Evolutionary conservation across 2,888 invertebrate genomes (phyloP).

Genomic region (Nipponacmea schrenckii): DNA sequence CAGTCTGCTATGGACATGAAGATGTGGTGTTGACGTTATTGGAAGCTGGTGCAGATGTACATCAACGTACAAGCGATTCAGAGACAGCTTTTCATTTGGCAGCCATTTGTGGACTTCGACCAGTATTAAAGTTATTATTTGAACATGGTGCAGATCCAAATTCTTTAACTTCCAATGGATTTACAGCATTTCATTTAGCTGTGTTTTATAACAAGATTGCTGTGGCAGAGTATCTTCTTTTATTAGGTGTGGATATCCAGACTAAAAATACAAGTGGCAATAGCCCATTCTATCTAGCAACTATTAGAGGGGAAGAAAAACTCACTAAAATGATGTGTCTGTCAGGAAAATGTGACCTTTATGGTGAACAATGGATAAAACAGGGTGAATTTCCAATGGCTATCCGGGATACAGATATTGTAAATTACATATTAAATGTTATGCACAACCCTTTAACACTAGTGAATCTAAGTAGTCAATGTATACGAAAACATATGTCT

Average conservation of each 20-base stretch:
- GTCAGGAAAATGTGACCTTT: conserved; percentile 47
- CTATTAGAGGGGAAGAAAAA: conserved; percentile 40
- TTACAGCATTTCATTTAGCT: conserved; percentile 54
- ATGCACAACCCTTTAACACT: conserved; percentile 37
- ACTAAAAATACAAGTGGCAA: conserved; percentile 40
- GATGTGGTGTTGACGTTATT: conserved; percentile 48
- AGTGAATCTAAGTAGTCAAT: conserved; percentile 34
- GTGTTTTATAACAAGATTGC: conserved; percentile 53
- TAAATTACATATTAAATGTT: conserved; percentile 32
- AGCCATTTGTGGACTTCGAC: conserved; percentile 45
- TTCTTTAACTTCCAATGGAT: conserved; percentile 45
- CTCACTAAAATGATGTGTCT: conserved; percentile 45
- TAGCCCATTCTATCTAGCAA: conserved; percentile 49
- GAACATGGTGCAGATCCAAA: conserved; percentile 41
- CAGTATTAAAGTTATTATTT: conserved; percentile 45
- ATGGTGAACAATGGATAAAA: conserved; percentile 44
- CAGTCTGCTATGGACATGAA: conserved; percentile 55
- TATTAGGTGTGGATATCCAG: conserved; percentile 49
- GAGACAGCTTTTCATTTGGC: conserved; percentile 60
- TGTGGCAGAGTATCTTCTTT: conserved; percentile 48
- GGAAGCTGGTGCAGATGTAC: conserved; percentile 43
- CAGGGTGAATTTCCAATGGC: conserved; percentile 36
- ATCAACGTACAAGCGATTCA: conserved; percentile 40
- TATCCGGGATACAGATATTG: conserved; percentile 24
- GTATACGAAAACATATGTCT: conserved; percentile 30